Conservation (phyloP, 1,140 invertebrate genomes). For the Batillaria attramentaria region DNA sequence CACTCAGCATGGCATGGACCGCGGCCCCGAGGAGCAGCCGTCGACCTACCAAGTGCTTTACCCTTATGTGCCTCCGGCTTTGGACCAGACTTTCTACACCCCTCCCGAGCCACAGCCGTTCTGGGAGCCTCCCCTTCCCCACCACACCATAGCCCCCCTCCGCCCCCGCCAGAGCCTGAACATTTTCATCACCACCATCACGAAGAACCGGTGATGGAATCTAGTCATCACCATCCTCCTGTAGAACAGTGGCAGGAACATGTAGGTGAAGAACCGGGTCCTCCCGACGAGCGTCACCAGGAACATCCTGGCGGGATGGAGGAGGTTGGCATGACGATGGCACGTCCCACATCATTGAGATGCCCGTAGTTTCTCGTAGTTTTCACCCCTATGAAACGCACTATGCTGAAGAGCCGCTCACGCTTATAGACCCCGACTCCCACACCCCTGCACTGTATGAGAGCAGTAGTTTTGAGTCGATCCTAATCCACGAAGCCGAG, state of each 20-base stretch:
- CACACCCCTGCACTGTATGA: conserved; percentile 42
- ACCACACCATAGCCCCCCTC: background rate
- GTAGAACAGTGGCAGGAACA: background rate
- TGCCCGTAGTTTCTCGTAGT: conserved; percentile 18
- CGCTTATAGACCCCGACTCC: conserved; percentile 46
- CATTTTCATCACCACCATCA: background rate
- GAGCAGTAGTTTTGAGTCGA: conserved; percentile 35
- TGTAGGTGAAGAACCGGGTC: background rate
- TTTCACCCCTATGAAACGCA: conserved; percentile 48
- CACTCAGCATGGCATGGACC: conserved; percentile 24
- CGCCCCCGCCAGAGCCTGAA: background rate
- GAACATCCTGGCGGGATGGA: background rate
- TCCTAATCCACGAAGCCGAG: background rate
- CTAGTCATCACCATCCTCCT: background rate
- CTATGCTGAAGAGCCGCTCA: conserved; percentile 58
- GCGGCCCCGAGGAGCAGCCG: background rate
- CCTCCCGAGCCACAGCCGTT: background rate
- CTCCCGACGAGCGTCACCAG: too few relatives aligned
- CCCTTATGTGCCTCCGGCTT: conserved; percentile 37
- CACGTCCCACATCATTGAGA: conserved; percentile 12
- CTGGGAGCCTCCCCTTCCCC: background rate
- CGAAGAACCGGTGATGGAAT: conserved; percentile 1
- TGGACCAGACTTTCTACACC: conserved; percentile 35
- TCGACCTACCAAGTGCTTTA: conserved; percentile 37
- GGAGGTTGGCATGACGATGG: background rate